These are phyloP conservation scores for Cryptosula pallasiana DNA, from an alignment of 2,888 invertebrate genomes.

Conservation along the genomic window DNA sequence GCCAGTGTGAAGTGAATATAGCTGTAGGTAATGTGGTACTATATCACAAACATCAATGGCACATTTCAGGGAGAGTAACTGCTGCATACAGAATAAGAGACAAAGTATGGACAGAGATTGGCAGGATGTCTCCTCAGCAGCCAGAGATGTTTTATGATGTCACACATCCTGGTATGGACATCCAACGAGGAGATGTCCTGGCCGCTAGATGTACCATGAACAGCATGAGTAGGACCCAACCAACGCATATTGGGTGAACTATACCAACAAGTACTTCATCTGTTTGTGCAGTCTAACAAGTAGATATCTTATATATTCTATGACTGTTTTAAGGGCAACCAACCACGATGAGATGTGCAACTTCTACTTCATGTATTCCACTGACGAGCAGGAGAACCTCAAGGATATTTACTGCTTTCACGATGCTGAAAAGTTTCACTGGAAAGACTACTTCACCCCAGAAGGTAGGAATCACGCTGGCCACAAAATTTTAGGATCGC, in stretches of 20 bases:
- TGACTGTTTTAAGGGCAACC: constrained; percentile 39
- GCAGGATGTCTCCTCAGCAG: constrained; percentile 44
- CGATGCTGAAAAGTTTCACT: constrained; percentile 33
- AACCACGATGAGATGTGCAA: constrained; percentile 52
- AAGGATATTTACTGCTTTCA: constrained; percentile 37
- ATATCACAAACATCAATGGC: too few relatives aligned
- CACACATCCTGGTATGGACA: constrained; percentile 38
- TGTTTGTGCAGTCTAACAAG: too few relatives aligned
- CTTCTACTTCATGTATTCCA: constrained; percentile 52
- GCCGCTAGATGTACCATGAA: constrained; percentile 43
- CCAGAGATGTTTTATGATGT: constrained; percentile 53
- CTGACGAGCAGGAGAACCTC: constrained; percentile 36
- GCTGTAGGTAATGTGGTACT: too few relatives aligned
- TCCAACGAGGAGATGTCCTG: constrained; percentile 44
- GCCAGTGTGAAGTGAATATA: too few relatives aligned
- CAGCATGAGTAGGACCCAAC: constrained; percentile 32
- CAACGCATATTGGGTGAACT: constrained; percentile 27
- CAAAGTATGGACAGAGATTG: constrained; percentile 50
- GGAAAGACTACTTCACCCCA: constrained; percentile 31
- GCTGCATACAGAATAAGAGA: constrained; percentile 49
- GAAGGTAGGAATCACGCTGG: too few relatives aligned
- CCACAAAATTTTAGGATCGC: too few relatives aligned
- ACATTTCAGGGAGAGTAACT: constrained; percentile 44
- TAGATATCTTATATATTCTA: too few relatives aligned
- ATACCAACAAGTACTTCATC: too few relatives aligned